Conservation (phyloP, 2,797 vertebrate genomes). For the Cetoscarus ocellatus region DNA sequence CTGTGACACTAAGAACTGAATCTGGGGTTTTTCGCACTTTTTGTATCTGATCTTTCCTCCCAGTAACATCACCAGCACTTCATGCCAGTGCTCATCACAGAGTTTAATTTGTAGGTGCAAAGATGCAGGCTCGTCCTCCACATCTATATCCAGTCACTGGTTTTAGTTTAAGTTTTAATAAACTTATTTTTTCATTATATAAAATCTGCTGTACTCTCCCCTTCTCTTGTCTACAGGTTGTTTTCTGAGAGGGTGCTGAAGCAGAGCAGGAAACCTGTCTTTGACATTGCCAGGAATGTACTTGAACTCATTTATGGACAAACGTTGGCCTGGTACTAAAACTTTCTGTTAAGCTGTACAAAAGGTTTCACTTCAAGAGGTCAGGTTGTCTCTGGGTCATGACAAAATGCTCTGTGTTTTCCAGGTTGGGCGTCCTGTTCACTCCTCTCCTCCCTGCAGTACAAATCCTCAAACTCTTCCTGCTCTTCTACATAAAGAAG, state of each 20-base stretch:
- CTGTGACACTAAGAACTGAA: too few species aligned
- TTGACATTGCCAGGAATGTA: conserved; percentile 92
- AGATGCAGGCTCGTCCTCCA: too few species aligned
- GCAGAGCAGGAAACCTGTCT: conserved; percentile 87
- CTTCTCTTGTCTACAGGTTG: conserved; percentile 78
- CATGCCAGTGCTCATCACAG: too few species aligned
- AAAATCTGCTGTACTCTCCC: background rate
- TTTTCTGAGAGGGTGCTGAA: conserved; percentile 87
- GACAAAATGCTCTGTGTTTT: conserved; percentile 29
- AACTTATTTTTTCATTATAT: background rate
- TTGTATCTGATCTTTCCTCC: too few species aligned
- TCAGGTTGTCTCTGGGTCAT: background rate
- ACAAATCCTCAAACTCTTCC: conserved; percentile 90
- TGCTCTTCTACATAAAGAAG: conserved; percentile 95
- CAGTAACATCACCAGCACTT: too few species aligned
- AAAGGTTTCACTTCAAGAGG: background rate
- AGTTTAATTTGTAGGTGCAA: too few species aligned
- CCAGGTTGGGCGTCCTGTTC: conserved; percentile 93
- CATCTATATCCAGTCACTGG: too few species aligned
- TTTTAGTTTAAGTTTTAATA: background rate
- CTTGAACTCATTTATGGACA: conserved; percentile 96
- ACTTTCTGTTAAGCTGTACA: background rate
- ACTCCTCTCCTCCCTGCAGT: conserved; percentile 89
- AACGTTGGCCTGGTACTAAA: conserved; percentile 90
- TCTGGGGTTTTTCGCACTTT: too few species aligned